A percentile compares a stretch with the other conserved stretches of the same genome.
Evolutionary conservation across 53 echinoderm and acorn worm genomes (phyloP).

Genomic region (Glandiceps talaboti): DNA sequence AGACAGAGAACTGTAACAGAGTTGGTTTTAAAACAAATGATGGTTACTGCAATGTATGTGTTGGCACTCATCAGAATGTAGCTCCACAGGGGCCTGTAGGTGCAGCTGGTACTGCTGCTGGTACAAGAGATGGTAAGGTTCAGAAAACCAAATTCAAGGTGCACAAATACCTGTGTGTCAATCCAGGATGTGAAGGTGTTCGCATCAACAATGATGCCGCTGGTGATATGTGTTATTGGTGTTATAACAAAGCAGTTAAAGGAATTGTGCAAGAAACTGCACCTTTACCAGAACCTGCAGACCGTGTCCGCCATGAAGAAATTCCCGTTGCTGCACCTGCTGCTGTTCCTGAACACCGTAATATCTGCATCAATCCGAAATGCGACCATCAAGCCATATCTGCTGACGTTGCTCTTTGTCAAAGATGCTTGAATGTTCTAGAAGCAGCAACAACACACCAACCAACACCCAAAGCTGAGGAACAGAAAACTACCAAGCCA

Average conservation of each 20-base stretch:
- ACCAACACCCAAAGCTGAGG: background rate
- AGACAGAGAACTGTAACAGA: background rate
- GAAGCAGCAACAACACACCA: constrained; percentile 2
- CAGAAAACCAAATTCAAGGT: constrained; percentile 28
- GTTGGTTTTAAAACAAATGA: background rate
- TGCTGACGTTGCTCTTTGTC: constrained; percentile 34
- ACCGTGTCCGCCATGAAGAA: background rate
- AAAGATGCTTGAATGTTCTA: constrained; percentile 26
- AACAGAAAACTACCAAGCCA: too few relatives aligned
- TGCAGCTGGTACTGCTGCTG: background rate
- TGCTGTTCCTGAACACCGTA: too few relatives aligned
- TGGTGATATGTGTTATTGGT: background rate
- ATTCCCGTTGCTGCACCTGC: background rate
- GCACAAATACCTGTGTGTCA: constrained; percentile 72
- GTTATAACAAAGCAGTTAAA: background rate
- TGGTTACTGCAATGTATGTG: background rate
- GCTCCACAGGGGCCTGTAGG: background rate
- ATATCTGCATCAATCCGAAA: constrained; percentile 30
- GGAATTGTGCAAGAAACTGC: background rate
- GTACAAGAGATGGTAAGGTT: background rate
- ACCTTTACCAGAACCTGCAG: background rate
- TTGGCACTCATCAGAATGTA: background rate
- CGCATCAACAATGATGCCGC: constrained; percentile 18
- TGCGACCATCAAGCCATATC: constrained; percentile 44
- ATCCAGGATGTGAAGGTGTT: constrained; percentile 55